phyloP scores from a whole-genome alignment of 2,113 vertebrate genomes.

The Thinocorus orbignyianus region DNA sequence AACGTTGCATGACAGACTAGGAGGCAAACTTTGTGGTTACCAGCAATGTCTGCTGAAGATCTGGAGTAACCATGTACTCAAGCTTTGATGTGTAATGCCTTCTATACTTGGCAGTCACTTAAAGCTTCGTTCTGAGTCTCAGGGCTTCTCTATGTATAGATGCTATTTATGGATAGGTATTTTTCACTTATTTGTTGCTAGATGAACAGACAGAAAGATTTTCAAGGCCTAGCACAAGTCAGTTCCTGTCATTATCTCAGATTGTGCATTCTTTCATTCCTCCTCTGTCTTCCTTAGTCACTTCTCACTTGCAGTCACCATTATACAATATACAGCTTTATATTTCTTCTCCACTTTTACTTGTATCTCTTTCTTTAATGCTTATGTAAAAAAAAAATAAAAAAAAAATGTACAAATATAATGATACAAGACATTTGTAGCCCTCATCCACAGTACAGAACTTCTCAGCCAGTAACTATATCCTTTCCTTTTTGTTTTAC shows the following conservation, averaged over 20 bases:
- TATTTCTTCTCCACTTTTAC: not conserved
- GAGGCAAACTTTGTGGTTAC: not conserved
- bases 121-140: not conserved
- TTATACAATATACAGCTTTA: not conserved
- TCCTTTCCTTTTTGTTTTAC: not conserved
- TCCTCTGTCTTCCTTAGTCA: not conserved
- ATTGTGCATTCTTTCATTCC: not conserved
- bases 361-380: not conserved
- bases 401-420: not conserved
- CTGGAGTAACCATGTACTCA: not conserved
- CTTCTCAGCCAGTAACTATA: not conserved
- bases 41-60: not conserved
- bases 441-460: not conserved
- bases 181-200: not conserved
- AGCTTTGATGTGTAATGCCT: slow-evolving; percentile 32
- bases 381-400: not conserved
- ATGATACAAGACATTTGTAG: not conserved
- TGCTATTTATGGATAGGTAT: not conserved
- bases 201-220: not conserved
- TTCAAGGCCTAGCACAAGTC: not conserved
- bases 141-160: not conserved
- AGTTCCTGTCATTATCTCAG: not conserved
- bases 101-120: slow-evolving; percentile 43
- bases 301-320: not conserved
- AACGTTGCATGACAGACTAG: not conserved